Percentiles rank a stretch among this genome's conserved stretches.
These are phyloP conservation scores for Entomobrya proxima DNA, from an alignment of 2,888 invertebrate genomes.

Conservation along the genomic window DNA sequence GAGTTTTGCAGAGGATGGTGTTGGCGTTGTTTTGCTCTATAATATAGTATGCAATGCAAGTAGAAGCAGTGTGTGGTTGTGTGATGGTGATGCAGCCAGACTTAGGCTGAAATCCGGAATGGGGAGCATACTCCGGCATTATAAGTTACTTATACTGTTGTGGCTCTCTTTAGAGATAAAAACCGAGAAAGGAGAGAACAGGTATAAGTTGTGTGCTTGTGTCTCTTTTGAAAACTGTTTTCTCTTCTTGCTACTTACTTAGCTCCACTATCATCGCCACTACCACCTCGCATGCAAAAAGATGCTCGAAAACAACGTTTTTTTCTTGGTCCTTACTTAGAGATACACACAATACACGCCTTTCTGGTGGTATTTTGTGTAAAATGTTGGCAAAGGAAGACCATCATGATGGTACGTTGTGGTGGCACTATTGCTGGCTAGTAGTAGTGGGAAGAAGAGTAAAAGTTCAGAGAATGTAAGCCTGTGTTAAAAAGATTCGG, in stretches of 20 bases:
- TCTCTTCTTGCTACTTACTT: slow-evolving; percentile 13
- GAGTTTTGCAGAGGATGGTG: slow-evolving; percentile 15
- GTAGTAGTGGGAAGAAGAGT: not conserved
- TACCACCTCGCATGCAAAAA: not conserved
- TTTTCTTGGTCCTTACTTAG: not conserved
- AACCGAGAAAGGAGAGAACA: not conserved
- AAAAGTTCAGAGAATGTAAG: slow-evolving; percentile 26
- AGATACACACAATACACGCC: not conserved
- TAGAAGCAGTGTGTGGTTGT: too few relatives aligned
- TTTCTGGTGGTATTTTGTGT: too few relatives aligned
- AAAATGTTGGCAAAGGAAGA: not conserved
- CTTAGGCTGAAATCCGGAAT: slow-evolving; percentile 44
- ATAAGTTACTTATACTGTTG: slow-evolving; percentile 44
- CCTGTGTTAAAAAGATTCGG: slow-evolving; percentile 29
- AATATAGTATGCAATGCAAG: too few relatives aligned
- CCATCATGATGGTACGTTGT: not conserved
- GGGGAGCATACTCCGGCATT: slow-evolving; percentile 43
- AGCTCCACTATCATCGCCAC: not conserved
- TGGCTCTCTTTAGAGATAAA: not conserved
- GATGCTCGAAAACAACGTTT: not conserved
- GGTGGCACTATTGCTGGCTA: not conserved
- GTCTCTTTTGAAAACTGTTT: not conserved
- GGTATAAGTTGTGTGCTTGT: slow-evolving; percentile 36
- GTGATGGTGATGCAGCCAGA: slow-evolving; percentile 50
- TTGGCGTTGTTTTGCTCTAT: not conserved